Evolutionary conservation across 2,888 invertebrate species (phyloP).

Genomic region (Meteorus cinctellus): DNA sequence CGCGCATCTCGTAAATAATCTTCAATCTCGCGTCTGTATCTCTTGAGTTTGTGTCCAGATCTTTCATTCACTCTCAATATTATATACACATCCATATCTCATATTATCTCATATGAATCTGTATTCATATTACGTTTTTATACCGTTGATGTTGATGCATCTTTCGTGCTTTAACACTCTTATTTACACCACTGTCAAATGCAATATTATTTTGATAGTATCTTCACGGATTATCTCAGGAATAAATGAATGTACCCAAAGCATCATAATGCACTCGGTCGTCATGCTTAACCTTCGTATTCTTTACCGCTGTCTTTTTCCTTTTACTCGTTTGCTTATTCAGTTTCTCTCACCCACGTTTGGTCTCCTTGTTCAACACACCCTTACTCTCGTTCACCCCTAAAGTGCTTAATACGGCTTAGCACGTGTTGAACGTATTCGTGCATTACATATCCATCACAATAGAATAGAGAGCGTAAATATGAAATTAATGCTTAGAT

Average conservation of each 20-base stretch:
- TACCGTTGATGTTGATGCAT: conserved; percentile 23
- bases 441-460: conserved; percentile 51
- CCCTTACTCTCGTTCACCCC: conserved; percentile 34
- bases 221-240: conserved; percentile 70
- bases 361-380: not conserved
- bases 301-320: not conserved
- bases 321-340: not conserved
- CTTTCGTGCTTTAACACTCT: conserved; percentile 16
- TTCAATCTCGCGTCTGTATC: conserved; percentile 61
- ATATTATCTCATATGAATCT: not conserved
- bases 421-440: conserved; percentile 57
- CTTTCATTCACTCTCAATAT: conserved; percentile 30
- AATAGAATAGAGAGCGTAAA: conserved; percentile 47
- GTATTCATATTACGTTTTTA: too few relatives aligned
- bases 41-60: conserved; percentile 36
- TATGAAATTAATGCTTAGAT: conserved; percentile 56
- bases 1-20: conserved; percentile 69
- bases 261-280: conserved; percentile 39
- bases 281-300: conserved; percentile 8
- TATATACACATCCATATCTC: conserved; percentile 1
- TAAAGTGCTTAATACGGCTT: conserved; percentile 61
- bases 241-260: conserved; percentile 64
- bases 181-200: conserved; percentile 48
- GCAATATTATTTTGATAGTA: conserved; percentile 57
- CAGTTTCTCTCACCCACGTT: not conserved